phyloP scores from a whole-genome alignment of 1,140 invertebrate species.

The Ylistrum balloti region DNA sequence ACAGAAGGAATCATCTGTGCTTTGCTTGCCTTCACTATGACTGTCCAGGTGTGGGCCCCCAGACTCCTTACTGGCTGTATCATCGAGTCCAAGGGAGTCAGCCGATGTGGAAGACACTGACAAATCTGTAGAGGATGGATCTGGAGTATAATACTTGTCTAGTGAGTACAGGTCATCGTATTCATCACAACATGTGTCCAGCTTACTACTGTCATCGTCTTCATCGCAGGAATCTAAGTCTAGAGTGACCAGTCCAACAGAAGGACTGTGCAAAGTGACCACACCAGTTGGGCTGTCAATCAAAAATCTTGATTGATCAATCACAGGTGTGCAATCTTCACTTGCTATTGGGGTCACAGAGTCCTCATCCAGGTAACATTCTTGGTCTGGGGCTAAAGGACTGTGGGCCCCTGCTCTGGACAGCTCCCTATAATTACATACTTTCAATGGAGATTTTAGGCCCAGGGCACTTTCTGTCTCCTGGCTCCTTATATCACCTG shows the following conservation, averaged over 20 bases:
- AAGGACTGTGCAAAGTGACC: conserved; percentile 32
- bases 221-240: conserved; percentile 30
- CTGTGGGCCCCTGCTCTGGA: conserved; percentile 2
- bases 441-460: neutral
- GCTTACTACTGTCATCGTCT: conserved; percentile 10
- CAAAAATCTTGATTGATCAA: conserved; percentile 23
- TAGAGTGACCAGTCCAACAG: neutral
- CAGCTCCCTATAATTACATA: conserved; percentile 1
- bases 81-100: neutral
- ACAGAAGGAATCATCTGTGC: neutral
- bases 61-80: neutral
- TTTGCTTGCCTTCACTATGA: neutral
- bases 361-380: conserved; percentile 23
- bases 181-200: neutral
- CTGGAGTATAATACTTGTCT: neutral
- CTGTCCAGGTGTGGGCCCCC: neutral
- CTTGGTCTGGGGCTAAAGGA: conserved; percentile 19
- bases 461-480: neutral
- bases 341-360: neutral
- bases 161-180: conserved; percentile 8
- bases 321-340: conserved; percentile 33
- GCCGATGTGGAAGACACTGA: neutral
- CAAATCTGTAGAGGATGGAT: conserved; percentile 13
- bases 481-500: neutral
- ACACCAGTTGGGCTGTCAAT: conserved; percentile 23